Evolutionary conservation across 2,888 invertebrate species (phyloP), one percentile per base, ranked within the genome.

Genomic region (Gasteruption jaculator): DNA sequence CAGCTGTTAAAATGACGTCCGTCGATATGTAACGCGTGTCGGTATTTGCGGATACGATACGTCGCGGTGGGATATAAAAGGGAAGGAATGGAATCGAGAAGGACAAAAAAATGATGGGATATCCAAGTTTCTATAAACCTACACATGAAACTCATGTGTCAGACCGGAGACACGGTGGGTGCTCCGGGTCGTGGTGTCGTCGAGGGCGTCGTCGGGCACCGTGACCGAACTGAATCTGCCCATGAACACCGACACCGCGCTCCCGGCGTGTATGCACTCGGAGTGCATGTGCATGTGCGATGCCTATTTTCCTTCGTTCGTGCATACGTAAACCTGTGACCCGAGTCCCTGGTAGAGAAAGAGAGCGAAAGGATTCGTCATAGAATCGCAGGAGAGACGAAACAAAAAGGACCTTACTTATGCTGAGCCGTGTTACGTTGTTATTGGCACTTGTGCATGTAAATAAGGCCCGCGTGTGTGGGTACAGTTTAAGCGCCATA

Each of bases 131-230:
- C n/a, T n/a, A n/a, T n/a, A n/a, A n/a, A n/a, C n/a, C n/a, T n/a
- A n/a, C n/a, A n/a, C n/a, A n/a, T n/a, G n/a, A n/a, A n/a, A 6
- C 29, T 39, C 48, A 50, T 51, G 60, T 51, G 61, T 58, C 56
- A 49, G 46, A 54, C 58, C 61, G 69, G 68, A 69, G 62, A 68
- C 56, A 70, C 66, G 67, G 65, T 70, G 68, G 66, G 61, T 70
- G 65, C 58, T 45, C 49, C 56, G 44, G 50, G 50, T 52, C 51
- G 51, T 46, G 52, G 58, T 58, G 61, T 61, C 53, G 48, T 53
- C 53, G 58, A 56, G 54, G 59, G 49, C 57, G 52, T 54, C 60
- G 60, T 56, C 61, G 60, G 53, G 49, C 45, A 65, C 61, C 65
- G 69, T 66, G 68, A 68, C 69, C 54, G 61, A 61, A 61, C 57